These are phyloP conservation scores for Melitaea athalia DNA, from an alignment of 2,888 invertebrate genomes.

Conservation along the genomic window DNA sequence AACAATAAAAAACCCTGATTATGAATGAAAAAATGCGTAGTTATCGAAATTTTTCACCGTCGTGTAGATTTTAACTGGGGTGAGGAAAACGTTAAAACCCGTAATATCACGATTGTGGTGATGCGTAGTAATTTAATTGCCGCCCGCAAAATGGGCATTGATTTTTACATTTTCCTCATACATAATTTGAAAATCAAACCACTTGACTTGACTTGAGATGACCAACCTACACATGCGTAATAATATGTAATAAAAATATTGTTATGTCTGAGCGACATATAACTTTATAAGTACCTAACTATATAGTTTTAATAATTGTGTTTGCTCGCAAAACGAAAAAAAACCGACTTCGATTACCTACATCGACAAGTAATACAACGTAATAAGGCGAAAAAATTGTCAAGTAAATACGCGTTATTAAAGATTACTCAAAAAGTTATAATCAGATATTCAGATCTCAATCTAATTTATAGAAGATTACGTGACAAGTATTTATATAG, in stretches of 20 bases:
- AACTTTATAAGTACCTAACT: background rate
- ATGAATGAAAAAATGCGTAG: conserved; percentile 15
- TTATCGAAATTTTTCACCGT: conserved; percentile 22
- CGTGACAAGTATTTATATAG: too few relatives aligned
- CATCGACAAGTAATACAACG: too few relatives aligned
- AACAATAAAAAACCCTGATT: conserved; percentile 14
- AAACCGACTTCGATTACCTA: too few relatives aligned
- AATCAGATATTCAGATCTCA: too few relatives aligned
- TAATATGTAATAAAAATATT: too few relatives aligned
- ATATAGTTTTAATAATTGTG: too few relatives aligned
- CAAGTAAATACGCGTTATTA: too few relatives aligned
- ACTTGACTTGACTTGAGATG: background rate
- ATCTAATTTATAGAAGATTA: too few relatives aligned
- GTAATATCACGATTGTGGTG: conserved; percentile 54
- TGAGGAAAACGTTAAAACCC: conserved; percentile 36
- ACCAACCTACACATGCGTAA: background rate
- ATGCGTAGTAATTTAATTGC: conserved; percentile 76
- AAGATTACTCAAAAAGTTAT: too few relatives aligned
- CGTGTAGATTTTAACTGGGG: conserved; percentile 27
- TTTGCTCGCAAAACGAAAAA: too few relatives aligned
- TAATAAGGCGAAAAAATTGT: too few relatives aligned
- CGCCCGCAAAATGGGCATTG: conserved; percentile 42
- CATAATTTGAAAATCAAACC: background rate
- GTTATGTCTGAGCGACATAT: background rate
- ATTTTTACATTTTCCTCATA: conserved; percentile 18